phyloP scores from a whole-genome alignment of 2,797 vertebrate genomes.

The Stomatorhinus walkeri region DNA sequence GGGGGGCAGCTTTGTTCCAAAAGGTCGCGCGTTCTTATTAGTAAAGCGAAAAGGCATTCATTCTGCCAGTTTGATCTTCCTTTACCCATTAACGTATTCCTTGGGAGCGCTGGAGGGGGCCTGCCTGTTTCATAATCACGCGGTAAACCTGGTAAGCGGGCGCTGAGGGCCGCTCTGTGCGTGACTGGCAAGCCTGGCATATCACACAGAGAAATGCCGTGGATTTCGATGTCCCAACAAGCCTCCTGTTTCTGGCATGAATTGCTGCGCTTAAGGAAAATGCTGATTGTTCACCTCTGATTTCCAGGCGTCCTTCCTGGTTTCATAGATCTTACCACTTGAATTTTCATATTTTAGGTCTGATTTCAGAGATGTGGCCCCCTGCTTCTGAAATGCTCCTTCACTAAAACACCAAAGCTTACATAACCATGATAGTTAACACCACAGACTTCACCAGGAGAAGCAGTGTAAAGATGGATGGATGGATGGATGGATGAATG shows the following conservation, averaged over 20 bases:
- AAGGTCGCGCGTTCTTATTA: conserved; percentile 13
- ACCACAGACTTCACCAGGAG: not conserved
- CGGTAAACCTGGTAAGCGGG: conserved; percentile 8
- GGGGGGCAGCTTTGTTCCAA: conserved; percentile 13
- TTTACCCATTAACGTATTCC: conserved; percentile 19
- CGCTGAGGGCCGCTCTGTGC: not conserved
- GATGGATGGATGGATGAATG: not conserved
- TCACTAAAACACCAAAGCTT: not conserved
- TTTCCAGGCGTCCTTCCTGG: not conserved
- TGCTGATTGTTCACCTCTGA: not conserved
- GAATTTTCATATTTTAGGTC: not conserved
- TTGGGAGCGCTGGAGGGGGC: not conserved
- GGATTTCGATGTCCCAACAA: not conserved
- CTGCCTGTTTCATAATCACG: conserved; percentile 21
- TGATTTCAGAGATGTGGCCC: not conserved
- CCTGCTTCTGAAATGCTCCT: not conserved
- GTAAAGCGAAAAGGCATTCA: conserved; percentile 3
- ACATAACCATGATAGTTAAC: not conserved
- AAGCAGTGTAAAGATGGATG: not conserved
- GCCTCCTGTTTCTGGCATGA: not conserved
- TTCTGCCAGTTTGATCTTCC: conserved; percentile 9
- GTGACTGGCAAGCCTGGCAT: not conserved
- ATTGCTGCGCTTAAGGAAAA: not conserved
- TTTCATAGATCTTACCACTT: not conserved
- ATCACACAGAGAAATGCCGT: not conserved